These are phyloP conservation scores for Eupithecia dodoneata DNA, from an alignment of 2,888 invertebrate species.

Conservation along the genomic window DNA sequence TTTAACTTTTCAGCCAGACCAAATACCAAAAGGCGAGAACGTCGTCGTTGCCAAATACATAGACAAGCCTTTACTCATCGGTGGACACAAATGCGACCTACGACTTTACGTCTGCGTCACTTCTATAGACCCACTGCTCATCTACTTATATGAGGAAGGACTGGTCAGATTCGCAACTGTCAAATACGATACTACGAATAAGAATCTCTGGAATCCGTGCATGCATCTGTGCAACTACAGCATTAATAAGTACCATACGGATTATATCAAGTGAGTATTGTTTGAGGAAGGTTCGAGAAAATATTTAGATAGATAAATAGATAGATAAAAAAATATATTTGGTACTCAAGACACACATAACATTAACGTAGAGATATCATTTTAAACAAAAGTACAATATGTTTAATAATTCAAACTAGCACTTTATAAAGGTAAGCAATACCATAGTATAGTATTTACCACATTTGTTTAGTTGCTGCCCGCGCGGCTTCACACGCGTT, in stretches of 20 bases:
- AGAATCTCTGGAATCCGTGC: constrained; percentile 97
- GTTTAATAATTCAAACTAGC: too few relatives aligned
- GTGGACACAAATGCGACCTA: constrained; percentile 98
- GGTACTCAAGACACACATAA: too few relatives aligned
- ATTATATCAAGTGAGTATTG: constrained; percentile 93
- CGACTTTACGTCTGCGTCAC: constrained; percentile 97
- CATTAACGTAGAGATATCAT: too few relatives aligned
- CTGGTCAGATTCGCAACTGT: constrained; percentile 97
- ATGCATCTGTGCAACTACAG: constrained; percentile 99
- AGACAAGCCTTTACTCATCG: constrained; percentile 93
- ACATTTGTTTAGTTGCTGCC: too few relatives aligned
- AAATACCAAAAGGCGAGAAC: constrained; percentile 95
- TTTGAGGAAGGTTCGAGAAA: too few relatives aligned
- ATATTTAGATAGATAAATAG: too few relatives aligned
- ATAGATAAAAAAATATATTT: too few relatives aligned
- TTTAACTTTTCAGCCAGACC: constrained; percentile 87
- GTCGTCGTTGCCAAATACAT: constrained; percentile 96
- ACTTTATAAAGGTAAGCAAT: too few relatives aligned
- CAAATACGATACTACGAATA: constrained; percentile 95
- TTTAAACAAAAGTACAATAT: too few relatives aligned
- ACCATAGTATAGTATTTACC: too few relatives aligned
- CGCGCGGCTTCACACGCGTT: too few relatives aligned
- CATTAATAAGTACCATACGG: constrained; percentile 98
- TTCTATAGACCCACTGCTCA: constrained; percentile 95
- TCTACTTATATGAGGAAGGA: constrained; percentile 98